Percentiles rank a stretch among this genome's conserved stretches.
Conservation (phyloP, 2,797 vertebrate genomes). For the Rhadinocentrus ornatus region DNA sequence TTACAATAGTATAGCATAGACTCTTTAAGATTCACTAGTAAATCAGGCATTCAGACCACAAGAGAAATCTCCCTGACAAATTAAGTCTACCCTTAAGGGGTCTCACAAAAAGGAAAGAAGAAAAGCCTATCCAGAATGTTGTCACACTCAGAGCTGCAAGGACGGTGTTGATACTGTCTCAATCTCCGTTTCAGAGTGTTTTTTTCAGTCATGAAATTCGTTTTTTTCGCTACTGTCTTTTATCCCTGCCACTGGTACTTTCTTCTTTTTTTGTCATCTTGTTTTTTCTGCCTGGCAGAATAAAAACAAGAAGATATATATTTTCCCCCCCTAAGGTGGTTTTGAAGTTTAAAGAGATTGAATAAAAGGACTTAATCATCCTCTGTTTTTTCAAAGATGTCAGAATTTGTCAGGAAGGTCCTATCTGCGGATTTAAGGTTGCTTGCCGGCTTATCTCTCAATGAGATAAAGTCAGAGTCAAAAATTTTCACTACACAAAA, state of each 20-base stretch:
- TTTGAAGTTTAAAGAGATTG: constrained; percentile 22
- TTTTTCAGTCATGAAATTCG: constrained; percentile 22
- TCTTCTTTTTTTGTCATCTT: constrained; percentile 9
- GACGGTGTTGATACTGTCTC: not conserved
- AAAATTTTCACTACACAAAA: constrained; percentile 40
- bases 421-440: constrained; percentile 39
- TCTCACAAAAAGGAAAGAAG: not conserved
- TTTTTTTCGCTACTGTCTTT: constrained; percentile 28
- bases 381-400: constrained; percentile 20
- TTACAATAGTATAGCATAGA: not conserved
- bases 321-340: not conserved
- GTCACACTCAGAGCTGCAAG: constrained; percentile 1
- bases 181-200: constrained; percentile 5
- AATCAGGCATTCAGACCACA: not conserved
- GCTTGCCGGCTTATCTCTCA: constrained; percentile 43
- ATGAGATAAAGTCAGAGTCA: constrained; percentile 50
- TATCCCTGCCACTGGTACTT: constrained; percentile 15
- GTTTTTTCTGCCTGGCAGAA: constrained; percentile 3
- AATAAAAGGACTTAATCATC: constrained; percentile 30
- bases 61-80: not conserved
- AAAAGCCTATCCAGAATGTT: not conserved
- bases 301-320: too few relatives aligned
- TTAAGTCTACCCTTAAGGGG: not conserved
- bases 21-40: not conserved
- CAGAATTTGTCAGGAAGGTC: constrained; percentile 28